A percentile compares a stretch with the other conserved stretches of the same genome.
Evolutionary conservation across 2,113 vertebrate genomes (phyloP).

Genomic region (Pangasianodon hypophthalmus): DNA sequence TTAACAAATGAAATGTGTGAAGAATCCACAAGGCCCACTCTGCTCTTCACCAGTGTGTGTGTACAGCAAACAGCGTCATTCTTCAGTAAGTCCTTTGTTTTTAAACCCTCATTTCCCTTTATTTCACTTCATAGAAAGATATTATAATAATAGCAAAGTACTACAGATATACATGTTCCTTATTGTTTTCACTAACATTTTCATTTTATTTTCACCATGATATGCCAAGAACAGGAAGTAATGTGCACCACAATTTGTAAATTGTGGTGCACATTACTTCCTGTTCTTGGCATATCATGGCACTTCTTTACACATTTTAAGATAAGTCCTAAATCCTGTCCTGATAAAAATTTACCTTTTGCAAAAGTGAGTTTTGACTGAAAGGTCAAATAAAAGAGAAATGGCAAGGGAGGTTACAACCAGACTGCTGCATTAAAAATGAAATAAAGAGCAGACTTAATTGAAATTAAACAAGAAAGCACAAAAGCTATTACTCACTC

Average conservation of each 20-base stretch:
- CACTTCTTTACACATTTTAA: not conserved
- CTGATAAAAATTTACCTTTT: not conserved
- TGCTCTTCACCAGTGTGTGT: not conserved
- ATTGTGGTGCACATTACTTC: not conserved
- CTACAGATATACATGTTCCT: not conserved
- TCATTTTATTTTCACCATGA: not conserved
- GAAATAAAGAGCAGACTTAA: not conserved
- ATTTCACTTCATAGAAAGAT: not conserved
- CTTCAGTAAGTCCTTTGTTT: not conserved
- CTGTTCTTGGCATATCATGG: too few relatives aligned
- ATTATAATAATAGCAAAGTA: not conserved
- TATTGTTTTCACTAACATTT: not conserved
- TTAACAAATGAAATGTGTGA: conserved; percentile 12
- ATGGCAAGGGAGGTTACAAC: not conserved
- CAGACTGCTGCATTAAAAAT: not conserved
- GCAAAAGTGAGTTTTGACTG: not conserved
- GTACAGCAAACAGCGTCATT: not conserved
- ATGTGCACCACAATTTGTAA: not conserved
- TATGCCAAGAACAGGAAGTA: too few relatives aligned
- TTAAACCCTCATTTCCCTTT: not conserved
- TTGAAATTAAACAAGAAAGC: conserved; percentile 23
- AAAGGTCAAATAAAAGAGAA: not conserved
- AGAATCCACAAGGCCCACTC: conserved; percentile 10
- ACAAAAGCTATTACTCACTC: conserved; percentile 74
- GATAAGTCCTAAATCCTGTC: not conserved